Evolutionary conservation across 2,888 invertebrate species (phyloP).

Genomic region (Eilema griseolum): DNA sequence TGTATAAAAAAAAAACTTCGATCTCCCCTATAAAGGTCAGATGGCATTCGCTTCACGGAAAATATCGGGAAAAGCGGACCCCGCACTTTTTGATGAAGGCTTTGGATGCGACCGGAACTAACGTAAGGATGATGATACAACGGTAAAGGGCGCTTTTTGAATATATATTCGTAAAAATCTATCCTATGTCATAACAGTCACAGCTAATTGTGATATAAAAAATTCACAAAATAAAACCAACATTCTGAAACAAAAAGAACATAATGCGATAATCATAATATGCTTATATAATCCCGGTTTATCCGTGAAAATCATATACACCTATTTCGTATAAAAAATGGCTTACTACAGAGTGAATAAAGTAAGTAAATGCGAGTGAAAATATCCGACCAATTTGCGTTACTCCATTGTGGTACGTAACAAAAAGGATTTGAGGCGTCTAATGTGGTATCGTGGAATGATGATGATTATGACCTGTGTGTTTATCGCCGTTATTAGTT

Average conservation of each 20-base stretch:
- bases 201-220: neutral
- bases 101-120: no score
- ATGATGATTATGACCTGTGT: neutral
- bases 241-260: slow-evolving; percentile 2
- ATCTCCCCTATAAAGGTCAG: no score
- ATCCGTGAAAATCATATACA: slow-evolving; percentile 25
- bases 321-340: slow-evolving; percentile 23
- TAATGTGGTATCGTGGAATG: slow-evolving; percentile 5
- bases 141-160: no score
- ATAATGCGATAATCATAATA: slow-evolving; percentile 2
- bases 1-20: no score
- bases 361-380: slow-evolving; percentile 6
- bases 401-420: slow-evolving; percentile 4
- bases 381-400: slow-evolving; percentile 14
- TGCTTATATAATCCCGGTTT: slow-evolving; percentile 21
- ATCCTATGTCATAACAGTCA: no score
- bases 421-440: slow-evolving; percentile 16
- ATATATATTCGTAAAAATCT: no score
- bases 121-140: no score
- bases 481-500: neutral
- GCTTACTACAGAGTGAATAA: slow-evolving; percentile 20
- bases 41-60: no score
- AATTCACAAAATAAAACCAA: neutral
- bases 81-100: no score
- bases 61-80: no score